phyloP scores from a whole-genome alignment of 2,888 invertebrate species.

The Orchesellides sinensis region DNA sequence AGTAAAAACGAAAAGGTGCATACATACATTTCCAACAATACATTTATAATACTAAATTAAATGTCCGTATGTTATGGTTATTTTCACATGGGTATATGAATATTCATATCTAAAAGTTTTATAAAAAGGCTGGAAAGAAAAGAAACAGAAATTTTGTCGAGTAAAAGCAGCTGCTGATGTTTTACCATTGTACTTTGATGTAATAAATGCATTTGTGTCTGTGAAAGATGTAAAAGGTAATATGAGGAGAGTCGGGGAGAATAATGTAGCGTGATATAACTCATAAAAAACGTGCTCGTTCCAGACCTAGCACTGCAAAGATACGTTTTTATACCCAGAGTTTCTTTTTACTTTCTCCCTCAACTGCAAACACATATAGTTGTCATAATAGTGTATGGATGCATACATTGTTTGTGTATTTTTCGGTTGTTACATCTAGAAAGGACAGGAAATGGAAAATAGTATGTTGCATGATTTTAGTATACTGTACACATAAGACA shows the following conservation, averaged over 20 bases:
- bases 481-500: conserved; percentile 32
- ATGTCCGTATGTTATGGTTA: too few relatives aligned
- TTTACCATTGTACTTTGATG: conserved; percentile 10
- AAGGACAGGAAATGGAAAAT: background rate
- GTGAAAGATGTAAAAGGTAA: background rate
- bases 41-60: too few relatives aligned
- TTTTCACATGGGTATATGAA: too few relatives aligned
- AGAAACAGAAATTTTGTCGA: background rate
- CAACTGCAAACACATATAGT: too few relatives aligned
- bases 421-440: background rate
- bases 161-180: background rate
- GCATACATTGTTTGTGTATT: background rate
- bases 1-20: too few relatives aligned
- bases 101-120: too few relatives aligned
- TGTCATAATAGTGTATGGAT: too few relatives aligned
- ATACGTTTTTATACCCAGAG: too few relatives aligned
- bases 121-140: background rate
- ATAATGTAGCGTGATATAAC: conserved; percentile 28
- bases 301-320: too few relatives aligned
- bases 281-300: too few relatives aligned
- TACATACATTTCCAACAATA: too few relatives aligned
- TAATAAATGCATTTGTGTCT: conserved; percentile 33
- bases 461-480: background rate
- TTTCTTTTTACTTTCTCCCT: too few relatives aligned
- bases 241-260: background rate